A percentile compares a stretch with the other conserved stretches of the same genome.
Evolutionary conservation across 2,113 vertebrate genomes (phyloP).

Genomic region (Rhea americana): DNA sequence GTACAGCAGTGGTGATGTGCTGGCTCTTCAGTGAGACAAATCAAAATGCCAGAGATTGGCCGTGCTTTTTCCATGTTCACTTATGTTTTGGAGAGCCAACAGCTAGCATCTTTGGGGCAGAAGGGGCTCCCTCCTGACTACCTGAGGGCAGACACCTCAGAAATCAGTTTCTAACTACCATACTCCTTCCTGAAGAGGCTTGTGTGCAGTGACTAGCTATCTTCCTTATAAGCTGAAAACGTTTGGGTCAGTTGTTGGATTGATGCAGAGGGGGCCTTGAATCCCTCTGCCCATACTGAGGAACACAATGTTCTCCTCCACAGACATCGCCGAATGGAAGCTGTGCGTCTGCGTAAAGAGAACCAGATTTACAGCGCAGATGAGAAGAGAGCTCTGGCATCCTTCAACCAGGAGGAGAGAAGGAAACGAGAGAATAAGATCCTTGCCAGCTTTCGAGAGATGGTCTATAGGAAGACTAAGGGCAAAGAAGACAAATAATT

Average conservation of each 20-base stretch:
- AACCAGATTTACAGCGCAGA: conserved; percentile 99
- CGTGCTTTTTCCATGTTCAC: neutral
- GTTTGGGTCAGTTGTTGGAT: neutral
- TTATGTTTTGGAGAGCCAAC: neutral
- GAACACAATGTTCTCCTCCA: neutral
- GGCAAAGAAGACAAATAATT: conserved; percentile 93
- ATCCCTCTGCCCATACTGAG: neutral
- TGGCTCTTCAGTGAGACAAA: neutral
- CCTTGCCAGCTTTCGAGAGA: conserved; percentile 95
- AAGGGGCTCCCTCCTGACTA: neutral
- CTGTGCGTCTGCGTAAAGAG: conserved; percentile 96
- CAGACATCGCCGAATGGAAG: conserved; percentile 98
- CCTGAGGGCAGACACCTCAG: neutral
- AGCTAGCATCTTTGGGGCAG: neutral
- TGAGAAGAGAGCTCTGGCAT: conserved; percentile 94
- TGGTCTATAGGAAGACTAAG: conserved; percentile 98
- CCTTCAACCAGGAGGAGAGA: conserved; percentile 97
- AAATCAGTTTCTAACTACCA: neutral
- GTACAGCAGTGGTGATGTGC: neutral
- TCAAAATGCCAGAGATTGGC: neutral
- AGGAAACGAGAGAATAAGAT: conserved; percentile 97
- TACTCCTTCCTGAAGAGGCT: neutral
- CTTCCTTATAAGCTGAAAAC: neutral
- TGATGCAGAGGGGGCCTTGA: fast-evolving
- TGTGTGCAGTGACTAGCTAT: neutral